Conservation (phyloP, 2,888 invertebrate genomes). For the Scelioninae gen. 1 region DNA sequence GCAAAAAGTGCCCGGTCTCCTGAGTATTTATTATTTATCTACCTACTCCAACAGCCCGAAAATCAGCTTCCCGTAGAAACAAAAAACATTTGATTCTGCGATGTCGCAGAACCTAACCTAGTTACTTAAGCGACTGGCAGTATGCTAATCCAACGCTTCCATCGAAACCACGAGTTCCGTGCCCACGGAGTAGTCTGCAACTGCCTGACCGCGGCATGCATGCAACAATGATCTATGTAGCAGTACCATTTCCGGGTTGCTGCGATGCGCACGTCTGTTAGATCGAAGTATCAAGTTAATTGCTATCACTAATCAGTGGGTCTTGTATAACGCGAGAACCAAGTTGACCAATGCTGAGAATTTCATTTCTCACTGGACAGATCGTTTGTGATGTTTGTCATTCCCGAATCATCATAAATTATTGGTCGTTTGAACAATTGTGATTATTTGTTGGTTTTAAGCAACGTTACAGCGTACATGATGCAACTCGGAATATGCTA, state of each 20-base stretch:
- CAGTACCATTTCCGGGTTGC: slow-evolving; percentile 73
- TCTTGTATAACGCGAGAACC: slow-evolving; percentile 59
- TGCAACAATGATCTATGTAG: slow-evolving; percentile 80
- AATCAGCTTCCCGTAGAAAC: slow-evolving; percentile 13
- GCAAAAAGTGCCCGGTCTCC: slow-evolving; percentile 5
- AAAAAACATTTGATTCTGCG: not conserved
- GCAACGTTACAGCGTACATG: not conserved
- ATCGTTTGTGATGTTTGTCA: slow-evolving; percentile 42
- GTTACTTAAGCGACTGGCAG: slow-evolving; percentile 75
- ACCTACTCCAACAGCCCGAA: slow-evolving; percentile 46
- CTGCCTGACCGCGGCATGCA: slow-evolving; percentile 75
- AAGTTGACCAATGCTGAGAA: slow-evolving; percentile 47
- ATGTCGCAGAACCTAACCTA: slow-evolving; percentile 66
- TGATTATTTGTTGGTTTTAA: slow-evolving; percentile 12
- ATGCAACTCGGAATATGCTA: not conserved
- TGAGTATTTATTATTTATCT: slow-evolving; percentile 23
- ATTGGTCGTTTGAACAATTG: slow-evolving; percentile 23
- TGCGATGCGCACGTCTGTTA: slow-evolving; percentile 73
- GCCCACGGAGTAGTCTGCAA: slow-evolving; percentile 64
- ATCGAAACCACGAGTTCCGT: slow-evolving; percentile 76
- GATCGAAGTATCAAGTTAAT: slow-evolving; percentile 80
- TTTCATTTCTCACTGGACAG: slow-evolving; percentile 50
- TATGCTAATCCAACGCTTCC: slow-evolving; percentile 78
- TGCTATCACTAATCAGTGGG: slow-evolving; percentile 81
- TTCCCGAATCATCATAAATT: slow-evolving; percentile 47